These are phyloP conservation scores for Microplitis deprimator DNA, from an alignment of 2,888 invertebrate genomes.

Conservation along the genomic window DNA sequence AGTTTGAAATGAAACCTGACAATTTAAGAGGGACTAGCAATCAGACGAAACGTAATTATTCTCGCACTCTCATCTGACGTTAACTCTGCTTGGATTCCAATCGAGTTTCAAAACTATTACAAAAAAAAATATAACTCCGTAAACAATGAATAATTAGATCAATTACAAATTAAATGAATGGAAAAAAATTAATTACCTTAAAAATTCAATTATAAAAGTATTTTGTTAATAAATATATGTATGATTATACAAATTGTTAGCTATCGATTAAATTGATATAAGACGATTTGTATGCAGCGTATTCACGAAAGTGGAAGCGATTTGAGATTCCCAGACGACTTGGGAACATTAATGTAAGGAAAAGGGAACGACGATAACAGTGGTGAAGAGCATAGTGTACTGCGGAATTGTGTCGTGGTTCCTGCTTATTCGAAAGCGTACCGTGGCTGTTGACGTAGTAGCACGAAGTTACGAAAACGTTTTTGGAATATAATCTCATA, in stretches of 20 bases:
- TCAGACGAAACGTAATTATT: slow-evolving; percentile 65
- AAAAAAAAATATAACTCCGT: background rate
- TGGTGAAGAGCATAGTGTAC: slow-evolving; percentile 49
- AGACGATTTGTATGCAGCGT: slow-evolving; percentile 38
- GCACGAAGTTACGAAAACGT: slow-evolving; percentile 60
- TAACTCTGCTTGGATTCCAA: background rate
- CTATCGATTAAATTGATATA: slow-evolving; percentile 39
- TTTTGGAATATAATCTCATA: slow-evolving; percentile 55
- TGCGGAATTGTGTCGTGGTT: slow-evolving; percentile 32
- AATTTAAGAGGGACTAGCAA: slow-evolving; percentile 65
- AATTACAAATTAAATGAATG: background rate
- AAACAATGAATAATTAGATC: background rate
- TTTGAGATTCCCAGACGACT: slow-evolving; percentile 39
- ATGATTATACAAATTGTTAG: slow-evolving; percentile 28
- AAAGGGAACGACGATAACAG: slow-evolving; percentile 52
- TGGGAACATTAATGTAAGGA: slow-evolving; percentile 41
- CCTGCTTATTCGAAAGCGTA: slow-evolving; percentile 54
- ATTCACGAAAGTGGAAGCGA: slow-evolving; percentile 28
- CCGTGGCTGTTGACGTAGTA: slow-evolving; percentile 55
- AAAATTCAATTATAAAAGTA: background rate
- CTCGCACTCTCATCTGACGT: slow-evolving; percentile 41
- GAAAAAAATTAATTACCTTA: background rate
- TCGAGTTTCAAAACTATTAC: background rate
- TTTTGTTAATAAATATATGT: background rate
- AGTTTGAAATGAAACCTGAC: slow-evolving; percentile 61